phyloP scores from a whole-genome alignment of 2,888 invertebrate genomes.

The Stenotaenia linearis region DNA sequence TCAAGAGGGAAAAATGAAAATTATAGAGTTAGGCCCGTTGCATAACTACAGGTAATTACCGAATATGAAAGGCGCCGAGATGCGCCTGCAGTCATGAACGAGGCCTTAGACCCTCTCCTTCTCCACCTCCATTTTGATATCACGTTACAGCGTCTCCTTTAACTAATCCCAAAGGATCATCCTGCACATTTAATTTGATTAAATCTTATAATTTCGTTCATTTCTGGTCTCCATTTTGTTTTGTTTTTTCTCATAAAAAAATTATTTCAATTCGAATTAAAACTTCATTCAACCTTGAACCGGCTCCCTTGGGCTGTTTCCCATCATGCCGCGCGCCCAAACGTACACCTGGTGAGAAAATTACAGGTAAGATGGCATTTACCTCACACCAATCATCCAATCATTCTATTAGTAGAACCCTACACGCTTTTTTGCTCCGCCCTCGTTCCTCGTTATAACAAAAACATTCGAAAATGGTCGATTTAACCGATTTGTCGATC shows the following conservation, averaged over 20 bases:
- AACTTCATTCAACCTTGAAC: neutral
- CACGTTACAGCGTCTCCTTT: neutral
- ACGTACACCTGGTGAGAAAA: slow-evolving; percentile 15
- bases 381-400: slow-evolving; percentile 11
- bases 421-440: neutral
- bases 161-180: neutral
- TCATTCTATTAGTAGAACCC: slow-evolving; percentile 11
- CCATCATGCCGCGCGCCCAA: slow-evolving; percentile 3
- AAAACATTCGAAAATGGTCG: neutral
- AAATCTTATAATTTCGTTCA: neutral
- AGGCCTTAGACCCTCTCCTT: neutral
- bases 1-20: neutral
- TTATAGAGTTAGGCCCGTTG: slow-evolving; percentile 7
- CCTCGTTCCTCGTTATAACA: neutral
- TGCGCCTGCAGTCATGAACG: slow-evolving; percentile 7
- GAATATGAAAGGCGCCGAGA: slow-evolving; percentile 19
- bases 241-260: neutral
- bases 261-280: neutral
- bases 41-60: slow-evolving; percentile 15
- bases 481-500: too few species aligned
- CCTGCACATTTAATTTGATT: neutral
- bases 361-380: slow-evolving; percentile 12
- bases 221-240: neutral
- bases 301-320: neutral
- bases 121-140: neutral